These are phyloP conservation scores for Euwallacea fornicatus DNA, from an alignment of 1,140 invertebrate genomes.

Conservation along the genomic window DNA sequence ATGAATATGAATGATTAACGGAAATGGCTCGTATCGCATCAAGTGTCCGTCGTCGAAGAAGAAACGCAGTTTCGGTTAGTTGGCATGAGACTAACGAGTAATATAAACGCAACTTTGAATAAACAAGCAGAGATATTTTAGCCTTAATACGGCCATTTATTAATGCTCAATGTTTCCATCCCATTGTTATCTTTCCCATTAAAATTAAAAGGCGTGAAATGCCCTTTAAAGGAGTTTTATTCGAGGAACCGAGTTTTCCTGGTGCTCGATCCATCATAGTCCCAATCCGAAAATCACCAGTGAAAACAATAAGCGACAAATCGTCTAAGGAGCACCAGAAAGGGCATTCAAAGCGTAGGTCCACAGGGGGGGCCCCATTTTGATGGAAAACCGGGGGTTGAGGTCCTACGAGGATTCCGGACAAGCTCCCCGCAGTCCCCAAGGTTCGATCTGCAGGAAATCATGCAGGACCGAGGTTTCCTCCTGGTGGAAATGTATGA, in stretches of 20 bases:
- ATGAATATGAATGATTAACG: not conserved
- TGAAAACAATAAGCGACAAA: constrained; percentile 22
- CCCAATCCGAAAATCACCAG: constrained; percentile 1
- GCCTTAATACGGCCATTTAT: not conserved
- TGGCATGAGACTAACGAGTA: constrained; percentile 12
- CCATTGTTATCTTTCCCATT: constrained; percentile 10
- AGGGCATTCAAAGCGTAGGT: not conserved
- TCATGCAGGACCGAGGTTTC: constrained; percentile 40
- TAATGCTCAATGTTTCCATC: not conserved
- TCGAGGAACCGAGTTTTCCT: not conserved
- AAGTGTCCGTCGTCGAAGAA: not conserved
- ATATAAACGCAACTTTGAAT: constrained; percentile 13
- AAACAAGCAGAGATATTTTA: constrained; percentile 10
- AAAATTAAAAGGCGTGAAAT: constrained; percentile 17
- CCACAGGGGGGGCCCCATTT: constrained; percentile 19
- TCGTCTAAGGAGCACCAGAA: constrained; percentile 12
- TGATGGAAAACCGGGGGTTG: constrained; percentile 25
- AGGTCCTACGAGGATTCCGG: constrained; percentile 21
- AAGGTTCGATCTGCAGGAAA: constrained; percentile 47
- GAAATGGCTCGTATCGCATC: not conserved
- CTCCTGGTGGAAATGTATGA: constrained; percentile 32
- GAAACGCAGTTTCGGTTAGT: constrained; percentile 13
- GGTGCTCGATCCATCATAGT: not conserved
- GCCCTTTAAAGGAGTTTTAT: constrained; percentile 6
- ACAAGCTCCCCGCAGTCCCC: constrained; percentile 39